Conservation (phyloP, 2,113 vertebrate genomes). For the Barbus barbus region DNA sequence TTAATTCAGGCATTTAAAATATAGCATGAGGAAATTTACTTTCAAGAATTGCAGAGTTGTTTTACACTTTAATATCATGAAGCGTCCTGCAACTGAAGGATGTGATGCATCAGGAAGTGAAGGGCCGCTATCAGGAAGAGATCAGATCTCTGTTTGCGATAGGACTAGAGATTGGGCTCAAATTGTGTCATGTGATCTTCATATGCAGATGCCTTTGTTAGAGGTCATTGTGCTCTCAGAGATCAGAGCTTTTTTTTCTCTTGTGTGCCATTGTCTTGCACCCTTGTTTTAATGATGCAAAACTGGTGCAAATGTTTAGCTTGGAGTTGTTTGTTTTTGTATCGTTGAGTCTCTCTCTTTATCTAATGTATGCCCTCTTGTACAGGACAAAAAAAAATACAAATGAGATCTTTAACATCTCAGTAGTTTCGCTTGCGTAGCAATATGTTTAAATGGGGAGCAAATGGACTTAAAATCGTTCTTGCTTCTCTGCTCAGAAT, state of each 20-base stretch:
- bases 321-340: constrained; percentile 18
- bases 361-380: not conserved
- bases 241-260: not conserved
- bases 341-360: constrained; percentile 15
- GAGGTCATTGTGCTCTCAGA: constrained; percentile 17
- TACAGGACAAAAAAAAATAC: not conserved
- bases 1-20: not conserved
- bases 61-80: constrained; percentile 48
- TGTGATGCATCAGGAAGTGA: constrained; percentile 70
- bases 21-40: not conserved
- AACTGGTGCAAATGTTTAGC: constrained; percentile 31
- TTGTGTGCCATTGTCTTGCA: not conserved
- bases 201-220: constrained; percentile 40
- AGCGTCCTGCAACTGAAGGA: constrained; percentile 69
- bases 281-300: constrained; percentile 15
- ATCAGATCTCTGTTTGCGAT: constrained; percentile 75
- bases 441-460: not conserved
- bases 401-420: constrained; percentile 7
- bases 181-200: constrained; percentile 46
- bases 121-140: constrained; percentile 69
- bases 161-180: constrained; percentile 58
- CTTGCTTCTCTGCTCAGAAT: not conserved
- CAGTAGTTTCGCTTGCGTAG: not conserved
- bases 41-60: not conserved
- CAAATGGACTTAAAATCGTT: not conserved